These are phyloP conservation scores for Hydrozoanthus tunicans DNA, from an alignment of 64 coral and sea anemone genomes.

Conservation along the genomic window DNA sequence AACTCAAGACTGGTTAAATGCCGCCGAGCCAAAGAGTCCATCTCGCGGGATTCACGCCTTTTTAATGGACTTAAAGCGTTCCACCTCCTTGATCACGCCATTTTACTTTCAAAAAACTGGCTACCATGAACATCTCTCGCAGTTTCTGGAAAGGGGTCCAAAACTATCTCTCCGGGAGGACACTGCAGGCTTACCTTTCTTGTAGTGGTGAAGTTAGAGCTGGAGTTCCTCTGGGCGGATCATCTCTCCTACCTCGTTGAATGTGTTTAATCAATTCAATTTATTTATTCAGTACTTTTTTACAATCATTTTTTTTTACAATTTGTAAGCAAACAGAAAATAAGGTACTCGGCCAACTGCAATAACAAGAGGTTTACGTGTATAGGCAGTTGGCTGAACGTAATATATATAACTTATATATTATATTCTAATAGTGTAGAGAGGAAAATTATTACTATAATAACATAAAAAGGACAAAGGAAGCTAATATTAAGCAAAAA, in stretches of 20 bases:
- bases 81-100: constrained; percentile 44
- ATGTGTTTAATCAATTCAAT: not conserved
- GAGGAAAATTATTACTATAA: too few species aligned
- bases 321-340: too few species aligned
- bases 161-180: constrained; percentile 21
- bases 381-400: too few species aligned
- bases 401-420: too few species aligned
- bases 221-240: not conserved
- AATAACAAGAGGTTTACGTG: too few species aligned
- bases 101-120: constrained; percentile 12
- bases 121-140: constrained; percentile 4
- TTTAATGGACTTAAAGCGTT: constrained; percentile 59
- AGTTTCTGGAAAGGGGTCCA: constrained; percentile 53
- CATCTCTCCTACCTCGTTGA: constrained; percentile 52
- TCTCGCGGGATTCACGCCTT: constrained; percentile 26
- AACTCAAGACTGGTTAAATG: constrained; percentile 65
- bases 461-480: too few species aligned
- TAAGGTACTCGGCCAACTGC: too few species aligned
- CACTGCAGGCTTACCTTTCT: constrained; percentile 27
- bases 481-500: too few species aligned
- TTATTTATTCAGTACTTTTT: too few species aligned
- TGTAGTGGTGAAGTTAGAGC: not conserved
- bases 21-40: not conserved
- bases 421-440: too few species aligned
- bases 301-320: too few species aligned